These are phyloP conservation scores for Vireo griseus DNA, from an alignment of 2,797 vertebrate species.

Conservation along the genomic window DNA sequence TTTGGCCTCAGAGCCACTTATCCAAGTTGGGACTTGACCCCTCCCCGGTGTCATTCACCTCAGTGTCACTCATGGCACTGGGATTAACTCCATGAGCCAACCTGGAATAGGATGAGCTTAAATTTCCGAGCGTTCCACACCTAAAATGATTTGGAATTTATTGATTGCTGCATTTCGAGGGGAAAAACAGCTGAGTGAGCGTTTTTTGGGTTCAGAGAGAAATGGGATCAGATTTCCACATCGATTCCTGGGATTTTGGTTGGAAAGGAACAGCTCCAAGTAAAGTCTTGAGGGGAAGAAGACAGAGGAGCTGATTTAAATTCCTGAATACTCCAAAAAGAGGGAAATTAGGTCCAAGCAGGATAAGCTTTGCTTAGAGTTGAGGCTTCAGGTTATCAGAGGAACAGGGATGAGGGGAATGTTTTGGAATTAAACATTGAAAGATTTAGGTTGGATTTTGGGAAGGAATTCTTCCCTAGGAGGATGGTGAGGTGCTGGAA, in stretches of 20 bases:
- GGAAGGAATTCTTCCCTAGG: background rate
- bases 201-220: background rate
- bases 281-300: rapidly evolving
- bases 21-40: background rate
- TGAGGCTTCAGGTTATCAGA: background rate
- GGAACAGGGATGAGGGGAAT: background rate
- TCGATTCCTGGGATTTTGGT: background rate
- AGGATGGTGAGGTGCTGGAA: rapidly evolving
- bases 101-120: background rate
- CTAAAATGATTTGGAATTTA: background rate
- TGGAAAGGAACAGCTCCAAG: background rate
- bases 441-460: background rate
- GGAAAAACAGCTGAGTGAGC: rapidly evolving
- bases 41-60: background rate
- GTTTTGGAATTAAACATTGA: background rate
- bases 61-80: rapidly evolving
- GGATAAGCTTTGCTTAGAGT: background rate
- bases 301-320: background rate
- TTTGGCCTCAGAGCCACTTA: background rate
- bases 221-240: rapidly evolving
- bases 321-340: background rate
- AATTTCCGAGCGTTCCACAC: rapidly evolving
- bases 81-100: rapidly evolving
- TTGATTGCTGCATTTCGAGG: rapidly evolving
- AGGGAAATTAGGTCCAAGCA: background rate